Evolutionary conservation across 2,113 vertebrate genomes (phyloP).

Genomic region (Sinocyclocheilus anshuiensis): DNA sequence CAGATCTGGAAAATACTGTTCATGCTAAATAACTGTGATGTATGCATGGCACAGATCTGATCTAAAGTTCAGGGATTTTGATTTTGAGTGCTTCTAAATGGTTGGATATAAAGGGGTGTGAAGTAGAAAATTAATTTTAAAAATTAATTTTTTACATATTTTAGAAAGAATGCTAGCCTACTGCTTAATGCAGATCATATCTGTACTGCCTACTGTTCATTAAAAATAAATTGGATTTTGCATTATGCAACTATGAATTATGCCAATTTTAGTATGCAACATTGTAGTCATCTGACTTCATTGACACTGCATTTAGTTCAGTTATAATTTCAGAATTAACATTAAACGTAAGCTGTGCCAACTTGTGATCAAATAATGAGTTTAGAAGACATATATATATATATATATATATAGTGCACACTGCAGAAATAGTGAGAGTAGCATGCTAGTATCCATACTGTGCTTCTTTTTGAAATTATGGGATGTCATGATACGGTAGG

Average conservation of each 20-base stretch:
- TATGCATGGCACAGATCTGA: background rate
- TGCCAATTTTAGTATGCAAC: background rate
- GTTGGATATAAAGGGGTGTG: background rate
- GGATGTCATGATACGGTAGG: background rate
- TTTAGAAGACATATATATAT: background rate
- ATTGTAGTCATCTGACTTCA: background rate
- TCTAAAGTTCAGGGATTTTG: background rate
- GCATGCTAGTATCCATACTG: background rate
- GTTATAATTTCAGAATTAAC: background rate
- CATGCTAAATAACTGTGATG: slow-evolving; percentile 4
- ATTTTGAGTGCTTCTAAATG: background rate
- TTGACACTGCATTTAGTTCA: background rate
- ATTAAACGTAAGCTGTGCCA: background rate
- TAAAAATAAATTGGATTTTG: background rate
- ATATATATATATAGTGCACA: no score
- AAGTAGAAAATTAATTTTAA: no score
- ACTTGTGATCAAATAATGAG: background rate
- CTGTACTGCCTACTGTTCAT: no score
- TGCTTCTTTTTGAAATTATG: background rate
- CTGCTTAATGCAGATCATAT: background rate
- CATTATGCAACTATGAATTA: background rate
- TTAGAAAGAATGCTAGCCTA: background rate
- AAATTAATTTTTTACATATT: background rate
- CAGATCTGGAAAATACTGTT: background rate
- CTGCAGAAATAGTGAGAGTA: no score